These are phyloP conservation scores for Sesamia nonagrioides DNA, from an alignment of 1,140 invertebrate genomes.

Conservation along the genomic window DNA sequence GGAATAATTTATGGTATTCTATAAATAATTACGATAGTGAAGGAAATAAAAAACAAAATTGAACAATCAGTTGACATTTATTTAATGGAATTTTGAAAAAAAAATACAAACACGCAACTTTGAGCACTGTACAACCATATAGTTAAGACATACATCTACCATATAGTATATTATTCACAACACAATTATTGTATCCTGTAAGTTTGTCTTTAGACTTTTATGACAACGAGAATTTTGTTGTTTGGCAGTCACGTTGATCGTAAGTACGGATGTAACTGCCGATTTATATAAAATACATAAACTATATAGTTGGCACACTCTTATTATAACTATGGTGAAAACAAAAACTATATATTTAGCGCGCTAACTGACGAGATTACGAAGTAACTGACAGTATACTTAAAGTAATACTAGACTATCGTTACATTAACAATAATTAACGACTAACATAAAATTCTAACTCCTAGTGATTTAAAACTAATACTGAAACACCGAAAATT, in stretches of 20 bases:
- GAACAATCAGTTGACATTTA: constrained; percentile 78
- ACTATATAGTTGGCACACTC: constrained; percentile 57
- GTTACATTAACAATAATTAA: constrained; percentile 81
- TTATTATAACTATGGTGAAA: constrained; percentile 32
- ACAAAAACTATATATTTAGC: constrained; percentile 40
- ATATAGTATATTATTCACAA: constrained; percentile 73
- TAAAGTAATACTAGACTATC: constrained; percentile 71
- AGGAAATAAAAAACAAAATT: constrained; percentile 56
- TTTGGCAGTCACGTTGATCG: constrained; percentile 45
- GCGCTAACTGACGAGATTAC: constrained; percentile 42
- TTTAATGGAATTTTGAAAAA: constrained; percentile 77
- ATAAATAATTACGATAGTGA: too few relatives aligned
- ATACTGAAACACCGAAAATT: constrained; percentile 78
- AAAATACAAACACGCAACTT: constrained; percentile 70
- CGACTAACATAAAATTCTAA: constrained; percentile 83
- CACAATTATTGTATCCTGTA: constrained; percentile 66
- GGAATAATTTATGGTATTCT: too few relatives aligned
- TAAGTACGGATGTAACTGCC: constrained; percentile 36
- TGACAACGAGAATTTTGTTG: constrained; percentile 65
- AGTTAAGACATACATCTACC: constrained; percentile 52
- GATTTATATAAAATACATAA: constrained; percentile 43
- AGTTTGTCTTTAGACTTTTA: constrained; percentile 53
- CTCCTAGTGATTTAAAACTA: constrained; percentile 81
- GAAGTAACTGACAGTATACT: constrained; percentile 72
- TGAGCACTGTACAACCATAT: constrained; percentile 72